These are phyloP conservation scores for Caerostris darwini DNA, from an alignment of 1,140 invertebrate genomes.

Conservation along the genomic window DNA sequence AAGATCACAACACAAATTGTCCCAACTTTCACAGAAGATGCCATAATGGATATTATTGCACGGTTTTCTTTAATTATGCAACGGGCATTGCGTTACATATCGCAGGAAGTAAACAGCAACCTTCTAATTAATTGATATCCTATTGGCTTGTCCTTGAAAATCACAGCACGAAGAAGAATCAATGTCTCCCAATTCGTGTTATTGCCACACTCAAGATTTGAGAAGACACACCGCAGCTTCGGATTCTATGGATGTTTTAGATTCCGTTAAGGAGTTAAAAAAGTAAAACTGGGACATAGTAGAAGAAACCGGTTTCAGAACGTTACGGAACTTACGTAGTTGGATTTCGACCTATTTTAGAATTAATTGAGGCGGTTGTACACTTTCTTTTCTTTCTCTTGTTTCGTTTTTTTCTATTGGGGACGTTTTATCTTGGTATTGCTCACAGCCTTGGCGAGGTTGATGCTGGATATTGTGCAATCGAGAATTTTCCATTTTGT, in stretches of 20 bases:
- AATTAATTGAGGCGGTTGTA: background rate
- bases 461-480: background rate
- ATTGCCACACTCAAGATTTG: background rate
- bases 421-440: background rate
- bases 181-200: background rate
- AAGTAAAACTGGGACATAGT: constrained; percentile 26
- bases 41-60: background rate
- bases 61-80: background rate
- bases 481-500: background rate
- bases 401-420: background rate
- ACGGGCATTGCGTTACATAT: background rate
- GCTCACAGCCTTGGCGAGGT: background rate
- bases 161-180: background rate
- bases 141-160: background rate
- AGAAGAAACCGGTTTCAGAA: constrained; percentile 5
- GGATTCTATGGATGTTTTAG: background rate
- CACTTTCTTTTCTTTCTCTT: background rate
- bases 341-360: background rate
- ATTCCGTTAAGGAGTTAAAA: constrained; percentile 35
- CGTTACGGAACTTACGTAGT: background rate
- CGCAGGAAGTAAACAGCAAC: background rate
- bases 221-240: background rate
- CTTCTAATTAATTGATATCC: background rate
- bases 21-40: constrained; percentile 12
- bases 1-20: background rate